Conservation (phyloP, 2,113 vertebrate genomes). For the Conger conger region DNA sequence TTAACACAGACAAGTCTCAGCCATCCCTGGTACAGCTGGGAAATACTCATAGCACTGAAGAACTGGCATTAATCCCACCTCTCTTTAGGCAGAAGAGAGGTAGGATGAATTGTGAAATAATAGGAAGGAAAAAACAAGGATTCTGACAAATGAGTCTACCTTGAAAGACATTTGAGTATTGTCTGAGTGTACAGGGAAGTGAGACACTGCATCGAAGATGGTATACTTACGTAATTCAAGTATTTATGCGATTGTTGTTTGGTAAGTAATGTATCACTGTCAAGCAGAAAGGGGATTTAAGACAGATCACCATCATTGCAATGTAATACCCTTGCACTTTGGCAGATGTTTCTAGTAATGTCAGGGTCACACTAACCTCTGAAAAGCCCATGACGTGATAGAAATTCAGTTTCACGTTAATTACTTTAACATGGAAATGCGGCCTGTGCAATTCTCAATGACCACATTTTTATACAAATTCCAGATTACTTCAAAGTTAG, state of each 20-base stretch:
- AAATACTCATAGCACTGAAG: neutral
- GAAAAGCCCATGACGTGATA: conserved; percentile 53
- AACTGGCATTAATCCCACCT: neutral
- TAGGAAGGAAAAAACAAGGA: neutral
- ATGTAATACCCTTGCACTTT: conserved; percentile 19
- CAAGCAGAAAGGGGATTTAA: neutral
- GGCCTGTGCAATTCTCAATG: conserved; percentile 43
- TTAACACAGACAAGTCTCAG: neutral
- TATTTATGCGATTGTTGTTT: conserved; percentile 14
- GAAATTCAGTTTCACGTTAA: conserved; percentile 64
- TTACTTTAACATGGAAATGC: conserved; percentile 50
- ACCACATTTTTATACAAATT: conserved; percentile 61
- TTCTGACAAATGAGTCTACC: neutral
- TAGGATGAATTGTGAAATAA: neutral
- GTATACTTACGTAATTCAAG: neutral
- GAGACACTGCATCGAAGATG: neutral
- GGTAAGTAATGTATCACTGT: conserved; percentile 3
- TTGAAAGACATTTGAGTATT: neutral
- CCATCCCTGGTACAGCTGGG: neutral
- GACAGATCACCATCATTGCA: conserved; percentile 31
- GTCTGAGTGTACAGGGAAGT: neutral
- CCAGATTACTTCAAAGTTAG: conserved; percentile 59
- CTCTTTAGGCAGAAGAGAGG: neutral
- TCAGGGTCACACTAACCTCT: conserved; percentile 40
- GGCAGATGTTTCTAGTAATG: conserved; percentile 35